These are phyloP conservation scores for Araneus ventricosus DNA, from an alignment of 1,140 invertebrate species.

Conservation along the genomic window DNA sequence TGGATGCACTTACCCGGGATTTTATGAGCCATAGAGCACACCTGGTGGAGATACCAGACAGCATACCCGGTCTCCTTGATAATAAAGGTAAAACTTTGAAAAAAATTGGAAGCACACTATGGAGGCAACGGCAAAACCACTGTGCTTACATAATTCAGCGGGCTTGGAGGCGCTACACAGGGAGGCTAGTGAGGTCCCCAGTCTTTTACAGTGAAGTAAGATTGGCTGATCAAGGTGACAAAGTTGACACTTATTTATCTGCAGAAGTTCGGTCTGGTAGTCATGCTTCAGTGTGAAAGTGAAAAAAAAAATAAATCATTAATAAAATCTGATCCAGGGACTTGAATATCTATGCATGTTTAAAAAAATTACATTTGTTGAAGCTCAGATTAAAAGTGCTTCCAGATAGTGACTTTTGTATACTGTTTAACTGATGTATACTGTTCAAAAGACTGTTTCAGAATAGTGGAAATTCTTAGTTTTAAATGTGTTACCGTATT, in stretches of 20 bases:
- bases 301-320: background rate
- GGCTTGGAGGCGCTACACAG: slow-evolving; percentile 86
- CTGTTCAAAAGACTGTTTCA: no score
- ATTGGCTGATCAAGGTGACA: slow-evolving; percentile 55
- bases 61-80: slow-evolving; percentile 44
- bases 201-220: slow-evolving; percentile 73
- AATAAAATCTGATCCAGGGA: background rate
- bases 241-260: slow-evolving; percentile 64
- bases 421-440: background rate
- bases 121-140: slow-evolving; percentile 97
- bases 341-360: background rate
- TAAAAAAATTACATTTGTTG: background rate
- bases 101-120: slow-evolving; percentile 95
- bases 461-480: no score
- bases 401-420: slow-evolving; percentile 42
- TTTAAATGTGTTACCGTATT: no score
- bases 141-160: slow-evolving; percentile 97
- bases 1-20: slow-evolving; percentile 85
- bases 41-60: slow-evolving; percentile 80
- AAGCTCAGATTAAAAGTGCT: slow-evolving; percentile 66
- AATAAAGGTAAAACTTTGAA: slow-evolving; percentile 91
- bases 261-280: slow-evolving; percentile 61
- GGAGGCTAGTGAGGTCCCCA: slow-evolving; percentile 77
- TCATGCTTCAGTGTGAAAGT: slow-evolving; percentile 68
- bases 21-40: slow-evolving; percentile 96